phyloP scores from a whole-genome alignment of 2,888 invertebrate species.

The Caenorhabditis afra region DNA sequence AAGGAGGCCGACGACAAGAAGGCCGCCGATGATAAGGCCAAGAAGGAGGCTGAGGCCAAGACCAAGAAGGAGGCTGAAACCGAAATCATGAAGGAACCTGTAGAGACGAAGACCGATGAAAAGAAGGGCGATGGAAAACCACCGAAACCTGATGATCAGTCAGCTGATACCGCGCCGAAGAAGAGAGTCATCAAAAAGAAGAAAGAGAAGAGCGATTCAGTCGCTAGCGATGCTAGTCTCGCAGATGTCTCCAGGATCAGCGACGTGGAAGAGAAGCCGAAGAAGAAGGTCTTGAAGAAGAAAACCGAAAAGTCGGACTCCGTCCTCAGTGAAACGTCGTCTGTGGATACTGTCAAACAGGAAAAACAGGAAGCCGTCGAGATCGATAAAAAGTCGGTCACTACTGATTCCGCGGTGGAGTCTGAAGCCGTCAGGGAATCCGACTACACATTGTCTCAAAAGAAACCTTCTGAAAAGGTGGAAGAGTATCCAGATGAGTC shows the following conservation, averaged over 20 bases:
- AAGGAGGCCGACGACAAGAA: slow-evolving; percentile 22
- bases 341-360: slow-evolving; percentile 21
- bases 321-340: slow-evolving; percentile 43
- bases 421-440: slow-evolving; percentile 37
- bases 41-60: slow-evolving; percentile 37
- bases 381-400: slow-evolving; percentile 10
- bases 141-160: slow-evolving; percentile 42
- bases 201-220: slow-evolving; percentile 57
- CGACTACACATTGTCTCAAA: slow-evolving; percentile 23
- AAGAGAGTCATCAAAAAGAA: slow-evolving; percentile 52
- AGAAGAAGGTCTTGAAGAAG: slow-evolving; percentile 59
- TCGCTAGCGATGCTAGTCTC: slow-evolving; percentile 48
- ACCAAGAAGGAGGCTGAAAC: slow-evolving; percentile 29
- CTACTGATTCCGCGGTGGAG: slow-evolving; percentile 56
- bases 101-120: slow-evolving; percentile 38
- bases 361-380: slow-evolving; percentile 1
- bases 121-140: slow-evolving; percentile 56
- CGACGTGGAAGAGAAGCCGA: slow-evolving; percentile 53
- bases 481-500: slow-evolving; percentile 29
- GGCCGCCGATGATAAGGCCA: slow-evolving; percentile 36
- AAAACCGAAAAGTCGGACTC: slow-evolving; percentile 59
- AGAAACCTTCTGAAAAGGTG: neutral
- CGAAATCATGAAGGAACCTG: slow-evolving; percentile 46
- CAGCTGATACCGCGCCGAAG: slow-evolving; percentile 50
- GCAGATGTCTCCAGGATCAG: slow-evolving; percentile 53